Evolutionary conservation across 2,888 invertebrate genomes (phyloP), one percentile per base, ranked within the genome.

Genomic region (Liodrosophila aerea): DNA sequence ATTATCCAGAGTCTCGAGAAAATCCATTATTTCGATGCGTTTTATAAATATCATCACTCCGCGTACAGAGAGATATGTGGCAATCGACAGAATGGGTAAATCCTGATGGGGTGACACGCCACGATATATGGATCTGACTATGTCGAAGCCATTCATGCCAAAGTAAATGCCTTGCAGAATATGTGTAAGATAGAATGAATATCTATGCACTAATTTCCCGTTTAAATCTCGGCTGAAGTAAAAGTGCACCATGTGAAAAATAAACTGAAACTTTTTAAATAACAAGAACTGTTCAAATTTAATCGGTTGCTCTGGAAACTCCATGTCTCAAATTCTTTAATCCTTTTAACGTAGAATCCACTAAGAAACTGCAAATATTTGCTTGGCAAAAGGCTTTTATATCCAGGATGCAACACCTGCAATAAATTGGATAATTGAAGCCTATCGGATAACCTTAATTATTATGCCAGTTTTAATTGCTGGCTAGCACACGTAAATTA

Each of bases 251-350:
- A 64, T 8, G 1, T 4, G 31, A 0, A 43, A 13, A 0, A 45
- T 0, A 12, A 34, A 0, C 18, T 72, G 80, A n/a, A 37, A 64
- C 2, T 7, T 31, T 4, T 57, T 41, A 1, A 64, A 47, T 0
- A 33, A 4, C 3, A 76, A 16, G 9, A 78, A 71, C 9, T 75
- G 58, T 16, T 83, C 80, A 13, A 83, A 63, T 11, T 16, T 13
- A 9, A 64, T n/a, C 0, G 46, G 59, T 15, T 68, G 15, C n/a
- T 34, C n/a, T 0, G 11, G 5, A 7, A 1, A 9, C 0, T 50
- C 50, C 63, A 47, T 60, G 7, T 5, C 34, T 22, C 1, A 1
- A 27, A 33, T 13, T 46, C 4, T 4, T 12, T 18, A 31, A 41
- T 41, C 33, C 13, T 27, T 51, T 27, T 15, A 29, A 16, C 4